Base-by-base conservation (phyloP, 2,888 invertebrate species). In the Lepidocyrtoides sp. region DNA sequence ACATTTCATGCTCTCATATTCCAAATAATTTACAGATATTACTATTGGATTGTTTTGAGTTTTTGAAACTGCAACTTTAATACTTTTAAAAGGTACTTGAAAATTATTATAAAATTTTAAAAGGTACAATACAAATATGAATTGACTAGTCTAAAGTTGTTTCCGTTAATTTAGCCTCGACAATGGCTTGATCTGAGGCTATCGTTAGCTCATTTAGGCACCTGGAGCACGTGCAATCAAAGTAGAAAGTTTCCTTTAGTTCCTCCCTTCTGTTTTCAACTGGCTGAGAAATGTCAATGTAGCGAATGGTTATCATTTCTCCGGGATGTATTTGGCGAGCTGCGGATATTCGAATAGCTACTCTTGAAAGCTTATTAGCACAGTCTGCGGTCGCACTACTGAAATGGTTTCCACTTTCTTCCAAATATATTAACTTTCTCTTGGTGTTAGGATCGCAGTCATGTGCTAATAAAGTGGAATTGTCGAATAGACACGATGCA, bases 361-460 rank as follows among this genome's bases (percentile, higher is more conserved):
- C 84, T 0, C 20, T 44, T 44, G 41, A 17, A 8, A 79, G 10
- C 20, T 57, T 14, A 48, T n/a, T 20, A 44, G 14, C 12, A 48
- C 48, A 48, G 2, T 48, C 12, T 48, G 48, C 4, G 48, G 8
- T 48, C 4, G 54, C 4, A 41, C 41, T 10, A 14, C 26, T 1
- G 14, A 32, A 63, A 51, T 84, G 14, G 20, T 48, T 14, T 41
- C 57, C 29, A 10, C 69, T 83, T 12, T 91, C 41, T 2, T 44
- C 63, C 60, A 89, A 29, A 12, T 51, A 79, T 7, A 92, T 32
- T 10, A 92, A 32, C 41, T 85, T 44, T 29, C 92, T 48, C 2
- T 44, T 12, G 2, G 93, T 93, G 44, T 93, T 93, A 2, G 93
- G 92, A 86, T 93, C 87, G 66, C 93, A 93, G 77, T 93, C 93